These are phyloP conservation scores for Melinaea menophilus DNA, from an alignment of 2,888 invertebrate species.

Conservation along the genomic window DNA sequence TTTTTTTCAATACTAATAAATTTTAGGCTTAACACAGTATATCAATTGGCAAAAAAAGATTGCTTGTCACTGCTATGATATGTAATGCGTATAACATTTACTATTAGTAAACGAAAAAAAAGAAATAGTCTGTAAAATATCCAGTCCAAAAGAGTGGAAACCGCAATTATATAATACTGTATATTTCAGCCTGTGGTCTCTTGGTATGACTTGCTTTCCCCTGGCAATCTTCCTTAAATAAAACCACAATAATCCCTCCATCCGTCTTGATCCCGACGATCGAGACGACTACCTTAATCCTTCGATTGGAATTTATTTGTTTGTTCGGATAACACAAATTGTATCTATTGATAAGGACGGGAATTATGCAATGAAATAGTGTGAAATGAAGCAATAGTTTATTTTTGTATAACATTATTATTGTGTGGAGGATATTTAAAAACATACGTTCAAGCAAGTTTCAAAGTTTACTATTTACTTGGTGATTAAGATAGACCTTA, in stretches of 20 bases:
- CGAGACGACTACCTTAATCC: conserved; percentile 64
- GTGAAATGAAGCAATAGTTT: not conserved
- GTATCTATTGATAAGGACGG: conserved; percentile 44
- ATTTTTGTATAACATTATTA: not conserved
- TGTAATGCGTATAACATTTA: too few species aligned
- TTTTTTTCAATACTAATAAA: conserved; percentile 36
- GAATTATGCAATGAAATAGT: not conserved
- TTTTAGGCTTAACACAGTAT: conserved; percentile 34
- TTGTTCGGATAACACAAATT: conserved; percentile 55
- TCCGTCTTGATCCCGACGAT: conserved; percentile 51
- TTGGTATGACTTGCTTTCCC: too few species aligned
- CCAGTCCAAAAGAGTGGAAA: not conserved
- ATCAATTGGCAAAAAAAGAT: conserved; percentile 49
- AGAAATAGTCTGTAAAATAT: conserved; percentile 5
- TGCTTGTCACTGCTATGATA: conserved; percentile 40
- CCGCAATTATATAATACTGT: conserved; percentile 3
- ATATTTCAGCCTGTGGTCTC: conserved; percentile 12
- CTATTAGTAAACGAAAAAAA: too few species aligned
- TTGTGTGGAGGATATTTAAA: not conserved
- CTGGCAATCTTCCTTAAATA: conserved; percentile 26
- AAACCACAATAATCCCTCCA: conserved; percentile 50
- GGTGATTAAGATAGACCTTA: too few species aligned
- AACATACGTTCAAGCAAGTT: too few species aligned
- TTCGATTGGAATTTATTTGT: conserved; percentile 63
- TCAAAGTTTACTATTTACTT: too few species aligned